A percentile compares a stretch with the other conserved stretches of the same genome.
phyloP scores from a whole-genome alignment of 2,797 vertebrate genomes.

The Rhinoraja longicauda region DNA sequence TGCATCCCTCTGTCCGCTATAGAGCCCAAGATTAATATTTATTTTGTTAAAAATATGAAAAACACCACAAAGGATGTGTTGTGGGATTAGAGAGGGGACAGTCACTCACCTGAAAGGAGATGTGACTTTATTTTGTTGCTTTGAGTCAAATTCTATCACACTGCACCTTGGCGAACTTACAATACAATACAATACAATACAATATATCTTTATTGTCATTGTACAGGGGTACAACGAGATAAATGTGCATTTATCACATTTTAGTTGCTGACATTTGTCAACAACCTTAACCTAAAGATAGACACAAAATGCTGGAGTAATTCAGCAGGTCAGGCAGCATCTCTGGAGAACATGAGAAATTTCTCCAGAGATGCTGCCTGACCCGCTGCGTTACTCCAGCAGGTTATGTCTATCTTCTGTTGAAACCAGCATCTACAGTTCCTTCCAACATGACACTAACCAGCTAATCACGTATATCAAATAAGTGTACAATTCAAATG shows the following conservation, averaged over 20 bases:
- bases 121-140: neutral
- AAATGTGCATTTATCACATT: neutral
- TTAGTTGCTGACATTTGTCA: neutral
- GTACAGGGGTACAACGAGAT: too few species aligned
- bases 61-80: neutral
- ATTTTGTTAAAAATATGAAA: neutral
- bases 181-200: too few species aligned
- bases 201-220: too few species aligned
- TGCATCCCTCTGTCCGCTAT: neutral
- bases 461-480: neutral
- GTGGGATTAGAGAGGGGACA: neutral
- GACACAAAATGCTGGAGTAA: too few species aligned
- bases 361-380: too few species aligned
- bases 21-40: neutral
- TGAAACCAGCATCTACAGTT: too few species aligned
- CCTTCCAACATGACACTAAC: neutral
- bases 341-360: too few species aligned
- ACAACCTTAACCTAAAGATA: neutral
- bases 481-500: too few species aligned
- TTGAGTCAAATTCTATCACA: too few species aligned
- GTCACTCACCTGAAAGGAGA: neutral
- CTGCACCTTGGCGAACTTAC: neutral
- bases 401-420: too few species aligned
- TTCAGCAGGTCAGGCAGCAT: too few species aligned
- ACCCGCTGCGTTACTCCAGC: too few species aligned